A percentile compares a stretch with the other conserved stretches of the same genome.
These are phyloP conservation scores for Pecten maximus DNA, from an alignment of 2,888 invertebrate species.

Conservation along the genomic window DNA sequence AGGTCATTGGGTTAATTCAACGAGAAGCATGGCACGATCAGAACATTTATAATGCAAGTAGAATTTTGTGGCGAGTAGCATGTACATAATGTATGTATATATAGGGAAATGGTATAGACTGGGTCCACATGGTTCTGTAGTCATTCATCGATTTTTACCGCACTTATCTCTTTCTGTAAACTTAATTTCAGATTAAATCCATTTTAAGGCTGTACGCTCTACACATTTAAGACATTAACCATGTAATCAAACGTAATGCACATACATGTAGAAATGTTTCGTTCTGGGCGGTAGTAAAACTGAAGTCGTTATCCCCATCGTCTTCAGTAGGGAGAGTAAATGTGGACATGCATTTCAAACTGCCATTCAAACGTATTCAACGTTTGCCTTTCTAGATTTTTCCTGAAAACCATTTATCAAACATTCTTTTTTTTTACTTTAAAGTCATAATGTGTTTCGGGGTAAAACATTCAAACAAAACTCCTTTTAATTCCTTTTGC, in stretches of 20 bases:
- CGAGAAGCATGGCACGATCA: no score
- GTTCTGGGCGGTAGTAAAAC: neutral
- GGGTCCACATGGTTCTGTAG: neutral
- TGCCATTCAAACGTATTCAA: neutral
- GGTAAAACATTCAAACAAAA: no score
- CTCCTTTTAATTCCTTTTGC: no score
- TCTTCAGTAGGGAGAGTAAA: neutral
- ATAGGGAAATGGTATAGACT: neutral
- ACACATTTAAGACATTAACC: conserved; percentile 5
- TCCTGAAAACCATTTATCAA: neutral
- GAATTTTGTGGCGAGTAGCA: neutral
- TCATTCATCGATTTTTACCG: neutral
- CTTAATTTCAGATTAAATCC: conserved; percentile 15
- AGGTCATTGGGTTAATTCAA: no score
- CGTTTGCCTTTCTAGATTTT: neutral
- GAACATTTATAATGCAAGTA: neutral
- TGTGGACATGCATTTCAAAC: neutral
- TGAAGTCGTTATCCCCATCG: neutral
- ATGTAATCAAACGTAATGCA: neutral
- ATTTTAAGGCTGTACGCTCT: conserved; percentile 5
- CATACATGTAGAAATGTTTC: neutral
- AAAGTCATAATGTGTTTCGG: no score
- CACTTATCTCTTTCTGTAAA: neutral
- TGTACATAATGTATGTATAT: neutral
- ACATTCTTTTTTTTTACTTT: neutral